Base-by-base conservation (phyloP, 2,113 vertebrate genomes). In the Ptyas mucosa region DNA sequence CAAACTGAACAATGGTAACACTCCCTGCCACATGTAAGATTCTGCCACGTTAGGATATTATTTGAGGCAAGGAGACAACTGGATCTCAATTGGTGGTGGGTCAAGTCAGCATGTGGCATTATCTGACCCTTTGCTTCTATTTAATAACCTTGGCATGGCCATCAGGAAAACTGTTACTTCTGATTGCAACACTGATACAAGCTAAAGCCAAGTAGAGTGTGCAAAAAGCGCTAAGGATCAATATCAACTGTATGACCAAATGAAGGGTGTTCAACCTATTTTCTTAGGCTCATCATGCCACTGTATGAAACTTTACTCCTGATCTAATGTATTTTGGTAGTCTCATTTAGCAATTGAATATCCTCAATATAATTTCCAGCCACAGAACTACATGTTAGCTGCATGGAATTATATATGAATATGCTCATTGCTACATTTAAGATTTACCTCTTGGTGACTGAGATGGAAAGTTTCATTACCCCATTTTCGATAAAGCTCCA, bases 401-500 rank as follows among this genome's bases (percentile, higher is more conserved):
- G 75, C 34, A 81, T 81, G 34, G 34, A 81, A 39, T 43, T 43
- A 81, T 43, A 21, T 81, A 81, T 81, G 75, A 81, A 81, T 75
- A 75, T 52, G 14, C 46, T 46, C 49, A 81, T 3, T 90, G 21
- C 7, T 1, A 9, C 8, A 51, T 26, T 24, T 39, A 54, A 12
- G 2, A 1, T 96, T 96, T 96, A 99, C 99, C 99, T 99, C 99
- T 97, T 99, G 99, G 90, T 99, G 98, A 95, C 98, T 98, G 89
- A 98, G 98, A 94, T 98, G 98, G 98, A 99, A 99, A 86, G 99
- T 98, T 92, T 99, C 98, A 87, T 98, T 98, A 96, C 99, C 99
- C 98, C 98, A 98, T 95, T 99, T 98, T 89, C 99, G 98, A 93
- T 99, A 98, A 88, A 99, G 98, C 98, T 99, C 99, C 94, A 99